Percentiles rank a stretch among this genome's conserved stretches.
Conservation (phyloP, 1,140 invertebrate genomes). For the Portunus trituberculatus region DNA sequence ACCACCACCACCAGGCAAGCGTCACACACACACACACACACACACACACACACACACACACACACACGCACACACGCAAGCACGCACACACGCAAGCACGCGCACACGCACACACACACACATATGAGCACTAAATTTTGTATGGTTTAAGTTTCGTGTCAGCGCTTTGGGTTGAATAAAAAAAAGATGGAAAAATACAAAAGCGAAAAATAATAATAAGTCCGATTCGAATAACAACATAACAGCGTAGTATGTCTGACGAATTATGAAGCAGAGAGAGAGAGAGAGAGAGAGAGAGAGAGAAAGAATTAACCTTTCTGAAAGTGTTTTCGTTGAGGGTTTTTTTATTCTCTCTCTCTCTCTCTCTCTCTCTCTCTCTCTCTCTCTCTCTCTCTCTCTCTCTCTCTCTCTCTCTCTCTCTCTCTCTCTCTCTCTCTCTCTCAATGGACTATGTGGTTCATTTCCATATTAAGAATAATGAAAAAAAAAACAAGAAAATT, state of each 20-base stretch:
- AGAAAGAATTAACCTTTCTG: neutral
- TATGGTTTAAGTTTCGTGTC: neutral
- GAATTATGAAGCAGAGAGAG: neutral
- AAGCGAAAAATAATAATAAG: no score
- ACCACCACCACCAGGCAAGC: no score
- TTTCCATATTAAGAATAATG: no score
- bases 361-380: neutral
- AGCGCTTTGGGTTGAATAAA: neutral
- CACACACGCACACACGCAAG: constrained; percentile 57
- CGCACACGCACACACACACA: constrained; percentile 42
- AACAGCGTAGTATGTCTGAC: no score
- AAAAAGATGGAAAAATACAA: no score
- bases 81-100: constrained; percentile 30
- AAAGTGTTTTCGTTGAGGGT: neutral
- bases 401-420: neutral
- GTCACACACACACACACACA: neutral
- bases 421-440: neutral
- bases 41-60: constrained; percentile 38
- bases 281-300: neutral
- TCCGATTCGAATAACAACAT: no score
- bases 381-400: neutral
- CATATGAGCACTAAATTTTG: neutral
- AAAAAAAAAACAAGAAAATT: no score
- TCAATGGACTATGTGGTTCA: neutral
- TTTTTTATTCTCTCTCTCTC: neutral